Evolutionary conservation across 2,113 vertebrate genomes (phyloP), one percentile per base, ranked within the genome.

Genomic region (Leucopsar rothschildi): DNA sequence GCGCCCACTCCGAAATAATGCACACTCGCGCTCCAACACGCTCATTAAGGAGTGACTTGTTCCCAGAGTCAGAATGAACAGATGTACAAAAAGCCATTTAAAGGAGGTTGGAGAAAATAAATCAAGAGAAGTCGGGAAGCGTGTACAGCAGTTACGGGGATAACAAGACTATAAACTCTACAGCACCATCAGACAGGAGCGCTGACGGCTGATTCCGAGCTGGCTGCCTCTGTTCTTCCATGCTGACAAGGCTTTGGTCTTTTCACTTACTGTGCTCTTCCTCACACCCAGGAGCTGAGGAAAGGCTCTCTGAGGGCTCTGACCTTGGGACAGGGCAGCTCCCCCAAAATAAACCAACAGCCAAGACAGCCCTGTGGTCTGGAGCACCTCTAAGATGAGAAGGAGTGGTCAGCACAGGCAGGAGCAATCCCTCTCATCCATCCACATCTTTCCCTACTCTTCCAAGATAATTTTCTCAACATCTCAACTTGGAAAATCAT

Each of bases 41-140:
- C 91, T 96, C 95, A 68, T 96, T 96, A 96, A 86, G 93, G 78
- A 95, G 77, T 1, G 28, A 77, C 93, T 96, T 10, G 93, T 93
- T 97, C 92, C 95, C 92, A 88, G 93, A 93, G 75, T 94, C 88
- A 44, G 95, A 53, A 86, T 3, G 95, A 96, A 93, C 96, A 97
- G 95, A 96, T 95, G 96, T 93, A 95, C 95, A 96, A 93, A 97
- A 92, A 90, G 85, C 87, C 90, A 96, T 95, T 95, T 97, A 96
- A 96, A 93, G 85, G 92, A 93, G 81, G 93, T 6, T 86, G 90
- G 82, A 96, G 94, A 15, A 95, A 95, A 96, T 90, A 97, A 95
- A 96, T 96, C 93, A 94, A 85, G 95, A 84, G 63, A 39, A 97
- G 90, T 81, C 1, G 0, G 86, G 86, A 65, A 93, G 88, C 1